A percentile compares a stretch with the other conserved stretches of the same genome.
Evolutionary conservation across 2,888 invertebrate species (phyloP).

Genomic region (Philereme transversata): DNA sequence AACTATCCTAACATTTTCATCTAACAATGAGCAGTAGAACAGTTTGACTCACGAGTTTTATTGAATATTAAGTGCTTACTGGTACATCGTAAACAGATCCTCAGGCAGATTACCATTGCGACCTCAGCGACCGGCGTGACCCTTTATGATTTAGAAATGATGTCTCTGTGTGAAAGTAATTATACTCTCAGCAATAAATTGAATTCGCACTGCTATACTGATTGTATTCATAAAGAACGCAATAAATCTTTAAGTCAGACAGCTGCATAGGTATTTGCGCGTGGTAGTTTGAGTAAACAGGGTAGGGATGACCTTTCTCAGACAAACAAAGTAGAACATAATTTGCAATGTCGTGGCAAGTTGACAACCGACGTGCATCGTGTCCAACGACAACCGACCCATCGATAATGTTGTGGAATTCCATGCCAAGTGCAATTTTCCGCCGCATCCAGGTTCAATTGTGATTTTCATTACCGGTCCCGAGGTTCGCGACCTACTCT

Average conservation of each 20-base stretch:
- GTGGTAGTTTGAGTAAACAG: constrained; percentile 20
- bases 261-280: constrained; percentile 12
- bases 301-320: constrained; percentile 35
- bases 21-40: constrained; percentile 35
- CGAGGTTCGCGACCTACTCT: constrained; percentile 79
- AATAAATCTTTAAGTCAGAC: constrained; percentile 18
- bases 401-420: constrained; percentile 62
- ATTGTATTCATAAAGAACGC: constrained; percentile 29
- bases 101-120: constrained; percentile 54
- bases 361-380: constrained; percentile 41
- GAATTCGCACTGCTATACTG: constrained; percentile 39
- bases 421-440: constrained; percentile 75
- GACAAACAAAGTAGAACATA: constrained; percentile 42
- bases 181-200: constrained; percentile 59
- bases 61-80: constrained; percentile 56
- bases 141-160: constrained; percentile 64
- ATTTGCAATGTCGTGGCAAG: constrained; percentile 43
- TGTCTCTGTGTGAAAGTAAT: constrained; percentile 66
- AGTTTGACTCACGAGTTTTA: constrained; percentile 64
- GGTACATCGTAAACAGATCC: constrained; percentile 58
- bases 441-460: constrained; percentile 71
- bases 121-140: constrained; percentile 53
- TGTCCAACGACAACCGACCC: constrained; percentile 52
- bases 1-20: constrained; percentile 15
- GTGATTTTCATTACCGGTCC: constrained; percentile 80